Evolutionary conservation across 2,888 invertebrate species (phyloP).

Genomic region (Microchrysa polita): DNA sequence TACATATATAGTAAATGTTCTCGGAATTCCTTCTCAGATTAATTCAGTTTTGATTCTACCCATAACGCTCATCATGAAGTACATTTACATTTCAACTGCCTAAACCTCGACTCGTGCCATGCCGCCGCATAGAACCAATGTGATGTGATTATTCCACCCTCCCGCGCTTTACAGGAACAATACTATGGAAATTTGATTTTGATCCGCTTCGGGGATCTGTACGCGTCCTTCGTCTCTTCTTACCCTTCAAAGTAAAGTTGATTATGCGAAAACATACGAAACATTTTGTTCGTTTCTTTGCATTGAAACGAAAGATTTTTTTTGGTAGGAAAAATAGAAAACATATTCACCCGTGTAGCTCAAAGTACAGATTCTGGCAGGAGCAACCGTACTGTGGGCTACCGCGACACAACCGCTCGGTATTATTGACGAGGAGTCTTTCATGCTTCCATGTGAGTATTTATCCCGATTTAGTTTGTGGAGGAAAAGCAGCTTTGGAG

Average conservation of each 20-base stretch:
- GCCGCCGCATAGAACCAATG: no score
- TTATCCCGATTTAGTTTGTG: background rate
- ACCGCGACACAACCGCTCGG: background rate
- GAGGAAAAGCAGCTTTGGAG: background rate
- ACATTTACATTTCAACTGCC: background rate
- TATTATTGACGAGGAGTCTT: background rate
- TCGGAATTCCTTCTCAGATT: background rate
- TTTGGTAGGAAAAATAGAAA: no score
- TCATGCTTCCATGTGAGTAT: background rate
- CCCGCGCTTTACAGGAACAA: background rate
- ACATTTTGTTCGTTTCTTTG: background rate
- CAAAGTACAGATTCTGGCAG: no score
- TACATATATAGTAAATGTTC: no score
- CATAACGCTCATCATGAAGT: no score
- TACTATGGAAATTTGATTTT: background rate
- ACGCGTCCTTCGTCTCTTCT: background rate
- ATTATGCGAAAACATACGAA: slow-evolving; percentile 1
- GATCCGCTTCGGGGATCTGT: background rate
- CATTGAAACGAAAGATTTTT: background rate
- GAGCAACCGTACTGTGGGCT: background rate
- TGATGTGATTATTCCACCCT: background rate
- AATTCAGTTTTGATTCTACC: background rate
- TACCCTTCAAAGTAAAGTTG: background rate
- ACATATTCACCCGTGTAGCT: no score
- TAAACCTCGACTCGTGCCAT: background rate